A percentile compares a stretch with the other conserved stretches of the same genome.
Evolutionary conservation across 2,113 vertebrate genomes (phyloP).

Genomic region (Anguilla japonica): DNA sequence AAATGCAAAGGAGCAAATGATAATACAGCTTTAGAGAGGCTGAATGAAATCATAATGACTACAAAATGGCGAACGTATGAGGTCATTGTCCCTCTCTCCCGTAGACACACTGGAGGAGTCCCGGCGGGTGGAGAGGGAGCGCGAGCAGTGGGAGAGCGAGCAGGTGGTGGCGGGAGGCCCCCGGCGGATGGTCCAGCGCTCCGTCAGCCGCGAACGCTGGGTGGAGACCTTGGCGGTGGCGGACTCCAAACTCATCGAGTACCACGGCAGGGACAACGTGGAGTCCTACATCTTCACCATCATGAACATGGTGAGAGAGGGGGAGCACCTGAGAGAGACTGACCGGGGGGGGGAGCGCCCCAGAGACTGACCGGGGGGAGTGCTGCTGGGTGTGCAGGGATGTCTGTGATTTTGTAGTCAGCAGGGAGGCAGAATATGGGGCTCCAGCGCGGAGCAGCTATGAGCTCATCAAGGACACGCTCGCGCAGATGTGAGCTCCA

Average conservation of each 20-base stretch:
- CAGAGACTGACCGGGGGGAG: background rate
- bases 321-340: background rate
- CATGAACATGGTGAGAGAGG: conserved; percentile 91
- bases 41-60: background rate
- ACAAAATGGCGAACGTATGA: background rate
- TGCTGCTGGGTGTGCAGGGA: background rate
- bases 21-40: no score
- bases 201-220: conserved; percentile 93
- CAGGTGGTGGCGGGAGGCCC: conserved; percentile 46
- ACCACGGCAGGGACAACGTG: conserved; percentile 89
- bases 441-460: background rate
- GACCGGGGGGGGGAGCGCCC: background rate
- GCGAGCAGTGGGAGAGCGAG: conserved; percentile 69
- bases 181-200: conserved; percentile 71
- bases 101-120: conserved; percentile 71
- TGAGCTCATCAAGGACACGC: background rate
- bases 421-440: background rate
- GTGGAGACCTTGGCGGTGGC: conserved; percentile 96
- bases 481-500: background rate
- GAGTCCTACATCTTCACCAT: conserved; percentile 97
- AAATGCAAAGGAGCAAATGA: no score
- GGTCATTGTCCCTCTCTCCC: conserved; percentile 31
- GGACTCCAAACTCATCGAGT: conserved; percentile 92
- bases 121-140: conserved; percentile 59
- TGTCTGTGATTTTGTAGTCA: background rate